phyloP scores from a whole-genome alignment of 1,140 invertebrate genomes.

The Aphaenogaster ashmeadi region DNA sequence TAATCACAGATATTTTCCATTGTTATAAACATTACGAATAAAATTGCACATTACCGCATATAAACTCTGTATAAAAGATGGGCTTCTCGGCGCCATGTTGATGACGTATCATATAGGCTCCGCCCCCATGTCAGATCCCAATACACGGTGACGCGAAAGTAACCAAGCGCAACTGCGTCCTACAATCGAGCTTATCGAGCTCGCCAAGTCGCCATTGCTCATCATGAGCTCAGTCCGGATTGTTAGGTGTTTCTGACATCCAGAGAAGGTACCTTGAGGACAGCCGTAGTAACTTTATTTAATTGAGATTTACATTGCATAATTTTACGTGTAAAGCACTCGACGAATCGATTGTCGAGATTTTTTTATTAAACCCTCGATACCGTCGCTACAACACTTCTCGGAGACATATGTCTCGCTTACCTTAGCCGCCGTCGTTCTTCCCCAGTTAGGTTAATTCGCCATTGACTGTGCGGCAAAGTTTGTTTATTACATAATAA shows the following conservation, averaged over 20 bases:
- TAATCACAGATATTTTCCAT: too few species aligned
- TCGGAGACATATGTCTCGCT: not conserved
- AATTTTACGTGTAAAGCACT: not conserved
- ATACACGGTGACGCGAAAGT: constrained; percentile 22
- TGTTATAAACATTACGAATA: too few species aligned
- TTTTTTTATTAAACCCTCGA: not conserved
- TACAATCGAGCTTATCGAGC: not conserved
- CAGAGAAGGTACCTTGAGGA: constrained; percentile 25
- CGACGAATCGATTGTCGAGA: not conserved
- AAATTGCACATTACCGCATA: too few species aligned
- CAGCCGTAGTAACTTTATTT: constrained; percentile 1
- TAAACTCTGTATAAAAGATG: too few species aligned
- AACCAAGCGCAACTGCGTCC: not conserved
- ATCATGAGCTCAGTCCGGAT: constrained; percentile 27
- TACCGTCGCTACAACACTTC: not conserved
- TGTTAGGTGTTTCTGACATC: constrained; percentile 34
- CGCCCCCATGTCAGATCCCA: too few species aligned
- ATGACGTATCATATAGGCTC: too few species aligned
- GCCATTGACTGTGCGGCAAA: constrained; percentile 15
- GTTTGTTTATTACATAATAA: constrained; percentile 73
- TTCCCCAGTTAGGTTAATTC: constrained; percentile 27
- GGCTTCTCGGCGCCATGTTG: too few species aligned
- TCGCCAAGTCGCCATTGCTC: constrained; percentile 48
- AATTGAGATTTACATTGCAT: not conserved
- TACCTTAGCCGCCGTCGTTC: not conserved